Percentiles rank a stretch among this genome's conserved stretches.
These are phyloP conservation scores for Apis florea DNA, from an alignment of 1,140 invertebrate species.

Conservation along the genomic window DNA sequence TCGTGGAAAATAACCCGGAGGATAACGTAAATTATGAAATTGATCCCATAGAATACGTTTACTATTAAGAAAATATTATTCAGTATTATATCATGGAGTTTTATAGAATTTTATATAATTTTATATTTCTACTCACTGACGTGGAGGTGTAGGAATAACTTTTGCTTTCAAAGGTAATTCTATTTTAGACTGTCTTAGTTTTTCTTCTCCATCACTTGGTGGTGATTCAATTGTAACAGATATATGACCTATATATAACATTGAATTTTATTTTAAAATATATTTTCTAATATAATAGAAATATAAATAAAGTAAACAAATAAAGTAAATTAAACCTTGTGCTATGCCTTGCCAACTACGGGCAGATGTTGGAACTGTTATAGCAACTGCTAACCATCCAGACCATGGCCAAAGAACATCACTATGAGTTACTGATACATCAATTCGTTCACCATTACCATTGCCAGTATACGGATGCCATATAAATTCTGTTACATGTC, in stretches of 20 bases:
- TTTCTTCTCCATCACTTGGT: conserved; percentile 84
- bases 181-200: conserved; percentile 86
- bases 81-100: conserved; percentile 27
- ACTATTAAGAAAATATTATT: conserved; percentile 76
- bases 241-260: conserved; percentile 87
- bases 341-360: conserved; percentile 89
- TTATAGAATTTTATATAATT: background rate
- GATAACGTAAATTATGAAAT: conserved; percentile 97
- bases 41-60: conserved; percentile 98
- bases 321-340: conserved; percentile 67
- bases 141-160: conserved; percentile 88
- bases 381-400: conserved; percentile 92
- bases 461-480: conserved; percentile 94
- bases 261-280: conserved; percentile 53
- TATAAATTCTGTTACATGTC: conserved; percentile 82
- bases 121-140: conserved; percentile 78
- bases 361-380: conserved; percentile 80
- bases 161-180: conserved; percentile 88
- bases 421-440: conserved; percentile 89
- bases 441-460: conserved; percentile 85
- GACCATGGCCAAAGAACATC: conserved; percentile 97
- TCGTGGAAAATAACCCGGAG: conserved; percentile 96
- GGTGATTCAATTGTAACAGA: conserved; percentile 92
- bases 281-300: conserved; percentile 2
- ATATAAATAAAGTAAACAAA: conserved; percentile 28